phyloP scores from a whole-genome alignment of 2,797 vertebrate species.

The Sarcophilus harrisii region DNA sequence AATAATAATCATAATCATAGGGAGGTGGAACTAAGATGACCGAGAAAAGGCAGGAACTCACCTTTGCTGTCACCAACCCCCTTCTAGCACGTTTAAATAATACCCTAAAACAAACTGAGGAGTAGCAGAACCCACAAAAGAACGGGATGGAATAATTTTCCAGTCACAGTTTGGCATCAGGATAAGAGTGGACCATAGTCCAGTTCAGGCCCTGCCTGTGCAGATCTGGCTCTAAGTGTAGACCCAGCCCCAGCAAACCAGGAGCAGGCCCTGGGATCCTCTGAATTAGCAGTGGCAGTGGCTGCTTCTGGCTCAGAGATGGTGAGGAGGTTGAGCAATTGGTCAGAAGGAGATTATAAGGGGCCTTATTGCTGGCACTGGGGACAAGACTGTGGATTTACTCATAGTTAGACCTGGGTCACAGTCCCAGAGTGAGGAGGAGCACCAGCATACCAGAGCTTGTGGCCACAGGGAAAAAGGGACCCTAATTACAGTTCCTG shows the following conservation, averaged over 20 bases:
- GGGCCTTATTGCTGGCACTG: not conserved
- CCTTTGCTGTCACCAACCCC: not conserved
- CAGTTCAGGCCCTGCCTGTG: not conserved
- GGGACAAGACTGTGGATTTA: not conserved
- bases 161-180: not conserved
- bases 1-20: slow-evolving; percentile 1
- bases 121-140: not conserved
- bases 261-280: not conserved
- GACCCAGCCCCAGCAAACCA: not conserved
- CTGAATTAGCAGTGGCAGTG: not conserved
- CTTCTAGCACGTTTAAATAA: not conserved
- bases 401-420: not conserved
- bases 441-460: not conserved
- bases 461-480: not conserved
- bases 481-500: no score
- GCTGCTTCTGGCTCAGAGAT: not conserved
- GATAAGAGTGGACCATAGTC: not conserved
- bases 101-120: not conserved
- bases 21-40: no score
- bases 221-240: not conserved
- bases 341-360: not conserved
- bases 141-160: not conserved
- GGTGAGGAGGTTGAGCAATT: not conserved
- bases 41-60: not conserved
- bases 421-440: not conserved